phyloP scores from a whole-genome alignment of 2,113 vertebrate species.

The Ascaphus truei region DNA sequence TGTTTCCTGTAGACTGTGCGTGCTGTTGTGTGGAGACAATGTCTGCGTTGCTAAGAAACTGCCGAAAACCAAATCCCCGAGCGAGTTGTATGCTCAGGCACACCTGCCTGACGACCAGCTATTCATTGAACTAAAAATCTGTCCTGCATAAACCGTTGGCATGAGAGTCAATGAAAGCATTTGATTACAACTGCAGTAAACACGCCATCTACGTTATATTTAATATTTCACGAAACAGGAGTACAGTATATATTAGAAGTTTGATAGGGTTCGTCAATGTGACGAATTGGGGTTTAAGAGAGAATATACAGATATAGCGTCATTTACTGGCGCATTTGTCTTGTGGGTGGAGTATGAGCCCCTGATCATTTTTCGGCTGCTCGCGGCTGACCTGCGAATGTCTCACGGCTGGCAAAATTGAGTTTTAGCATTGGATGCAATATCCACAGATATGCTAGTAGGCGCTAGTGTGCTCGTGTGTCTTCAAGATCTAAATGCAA shows the following conservation, averaged over 20 bases:
- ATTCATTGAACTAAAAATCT: constrained; percentile 57
- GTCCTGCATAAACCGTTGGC: constrained; percentile 21
- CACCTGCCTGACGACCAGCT: constrained; percentile 48
- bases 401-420: too few species aligned
- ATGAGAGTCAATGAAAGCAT: constrained; percentile 27
- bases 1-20: constrained; percentile 39
- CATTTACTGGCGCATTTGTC: too few species aligned
- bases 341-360: too few species aligned
- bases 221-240: constrained; percentile 36
- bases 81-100: constrained; percentile 38
- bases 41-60: constrained; percentile 47
- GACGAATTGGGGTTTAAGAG: too few species aligned
- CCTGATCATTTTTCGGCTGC: too few species aligned
- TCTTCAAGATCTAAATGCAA: too few species aligned
- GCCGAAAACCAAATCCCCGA: constrained; percentile 51
- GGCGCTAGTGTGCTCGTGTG: too few species aligned
- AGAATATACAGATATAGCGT: too few species aligned
- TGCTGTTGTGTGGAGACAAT: constrained; percentile 40
- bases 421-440: too few species aligned
- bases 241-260: fast-evolving
- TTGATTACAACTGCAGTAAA: constrained; percentile 46
- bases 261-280: constrained; percentile 38
- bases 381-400: too few species aligned
- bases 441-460: too few species aligned
- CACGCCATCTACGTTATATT: constrained; percentile 42